Evolutionary conservation across 1,140 invertebrate genomes (phyloP).

Genomic region (Melanaphis sacchari): DNA sequence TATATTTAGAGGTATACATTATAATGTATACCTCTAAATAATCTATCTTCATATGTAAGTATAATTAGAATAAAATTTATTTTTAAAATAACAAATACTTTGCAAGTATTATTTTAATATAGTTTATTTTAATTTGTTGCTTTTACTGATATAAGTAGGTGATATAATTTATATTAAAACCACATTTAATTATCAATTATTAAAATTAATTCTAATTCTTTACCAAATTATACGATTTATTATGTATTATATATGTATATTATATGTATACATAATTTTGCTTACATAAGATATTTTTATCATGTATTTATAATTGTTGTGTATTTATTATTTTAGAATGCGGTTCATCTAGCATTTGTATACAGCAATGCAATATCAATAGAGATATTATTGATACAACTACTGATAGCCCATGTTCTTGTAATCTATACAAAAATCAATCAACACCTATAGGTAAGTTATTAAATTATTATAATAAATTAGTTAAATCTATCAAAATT

Average conservation of each 20-base stretch:
- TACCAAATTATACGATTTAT: background rate
- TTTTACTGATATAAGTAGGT: too few species aligned
- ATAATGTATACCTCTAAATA: too few species aligned
- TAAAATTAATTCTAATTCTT: background rate
- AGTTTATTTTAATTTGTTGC: too few species aligned
- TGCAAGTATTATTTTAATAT: too few species aligned
- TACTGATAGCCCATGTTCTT: background rate
- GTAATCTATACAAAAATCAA: constrained; percentile 11
- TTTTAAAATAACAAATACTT: too few species aligned
- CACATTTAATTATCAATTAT: background rate
- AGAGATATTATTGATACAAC: background rate
- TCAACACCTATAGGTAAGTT: constrained; percentile 29
- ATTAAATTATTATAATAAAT: background rate
- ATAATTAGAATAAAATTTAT: too few species aligned
- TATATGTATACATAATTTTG: background rate
- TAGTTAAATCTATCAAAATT: background rate
- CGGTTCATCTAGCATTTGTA: constrained; percentile 32
- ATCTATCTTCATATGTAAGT: too few species aligned
- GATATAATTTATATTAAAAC: background rate
- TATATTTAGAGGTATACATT: too few species aligned
- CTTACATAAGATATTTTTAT: background rate
- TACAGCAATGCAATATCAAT: constrained; percentile 36
- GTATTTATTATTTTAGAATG: constrained; percentile 24
- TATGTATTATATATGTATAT: background rate
- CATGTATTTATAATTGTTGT: background rate